phyloP scores from a whole-genome alignment of 2,113 vertebrate genomes.

The Nothoprocta pentlandii region DNA sequence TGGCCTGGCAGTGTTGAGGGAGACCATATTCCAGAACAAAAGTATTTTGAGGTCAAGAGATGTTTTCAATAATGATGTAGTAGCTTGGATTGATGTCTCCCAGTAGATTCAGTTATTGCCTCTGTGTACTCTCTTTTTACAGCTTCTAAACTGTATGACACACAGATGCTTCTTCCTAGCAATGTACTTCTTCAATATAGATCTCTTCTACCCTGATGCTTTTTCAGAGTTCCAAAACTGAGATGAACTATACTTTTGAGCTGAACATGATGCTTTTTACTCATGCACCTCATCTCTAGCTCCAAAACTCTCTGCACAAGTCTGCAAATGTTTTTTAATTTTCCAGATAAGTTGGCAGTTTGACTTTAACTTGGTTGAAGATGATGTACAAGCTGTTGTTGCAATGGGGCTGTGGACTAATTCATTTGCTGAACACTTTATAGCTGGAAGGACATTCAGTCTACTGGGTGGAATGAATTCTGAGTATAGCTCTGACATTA shows the following conservation, averaged over 20 bases:
- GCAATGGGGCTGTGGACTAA: not conserved
- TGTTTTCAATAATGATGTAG: not conserved
- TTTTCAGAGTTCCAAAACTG: no score
- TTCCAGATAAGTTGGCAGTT: not conserved
- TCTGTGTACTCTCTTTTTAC: not conserved
- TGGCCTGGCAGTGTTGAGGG: not conserved
- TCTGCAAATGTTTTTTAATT: not conserved
- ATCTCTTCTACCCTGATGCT: not conserved
- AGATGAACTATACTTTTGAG: no score
- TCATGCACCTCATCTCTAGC: no score
- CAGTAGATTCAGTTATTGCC: not conserved
- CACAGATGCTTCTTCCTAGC: not conserved
- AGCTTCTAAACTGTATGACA: not conserved
- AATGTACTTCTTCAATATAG: not conserved
- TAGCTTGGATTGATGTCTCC: not conserved
- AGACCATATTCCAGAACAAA: not conserved
- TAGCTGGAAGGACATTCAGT: not conserved
- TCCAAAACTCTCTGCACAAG: no score
- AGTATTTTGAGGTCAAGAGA: not conserved
- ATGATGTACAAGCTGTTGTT: not conserved
- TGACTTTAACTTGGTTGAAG: not conserved
- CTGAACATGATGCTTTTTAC: no score
- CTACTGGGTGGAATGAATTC: not conserved
- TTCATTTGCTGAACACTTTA: not conserved
- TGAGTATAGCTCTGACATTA: not conserved